Conservation (phyloP, 2,113 vertebrate genomes). For the Nicator chloris region DNA sequence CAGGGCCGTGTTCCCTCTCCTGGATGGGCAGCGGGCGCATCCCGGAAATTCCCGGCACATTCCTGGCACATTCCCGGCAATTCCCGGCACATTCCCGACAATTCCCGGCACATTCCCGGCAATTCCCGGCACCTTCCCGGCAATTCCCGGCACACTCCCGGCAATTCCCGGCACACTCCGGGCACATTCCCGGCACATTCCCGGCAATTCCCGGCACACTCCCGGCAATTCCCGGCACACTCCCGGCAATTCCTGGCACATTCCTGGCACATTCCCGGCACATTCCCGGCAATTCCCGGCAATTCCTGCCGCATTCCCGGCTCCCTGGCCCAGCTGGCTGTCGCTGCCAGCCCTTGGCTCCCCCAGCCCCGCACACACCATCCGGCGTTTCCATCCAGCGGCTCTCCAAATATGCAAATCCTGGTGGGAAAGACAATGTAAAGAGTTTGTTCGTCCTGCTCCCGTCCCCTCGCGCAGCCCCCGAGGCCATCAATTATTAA, state of each 20-base stretch:
- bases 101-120: neutral
- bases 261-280: neutral
- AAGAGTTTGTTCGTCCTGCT: constrained; percentile 49
- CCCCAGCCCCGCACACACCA: neutral
- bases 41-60: neutral
- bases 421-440: constrained; percentile 4
- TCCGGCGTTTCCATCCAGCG: neutral
- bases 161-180: neutral
- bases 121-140: neutral
- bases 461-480: neutral
- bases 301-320: neutral
- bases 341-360: neutral
- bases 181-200: neutral
- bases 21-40: neutral
- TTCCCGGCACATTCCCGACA: neutral
- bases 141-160: neutral
- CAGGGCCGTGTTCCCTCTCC: neutral
- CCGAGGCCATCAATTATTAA: constrained; percentile 54
- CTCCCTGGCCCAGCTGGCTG: neutral
- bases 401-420: constrained; percentile 45
- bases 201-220: no score
- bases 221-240: neutral
- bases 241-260: neutral
- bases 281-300: neutral
- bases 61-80: neutral